Evolutionary conservation across 1,140 invertebrate species (phyloP).

Genomic region (Dendroctonus ponderosae): DNA sequence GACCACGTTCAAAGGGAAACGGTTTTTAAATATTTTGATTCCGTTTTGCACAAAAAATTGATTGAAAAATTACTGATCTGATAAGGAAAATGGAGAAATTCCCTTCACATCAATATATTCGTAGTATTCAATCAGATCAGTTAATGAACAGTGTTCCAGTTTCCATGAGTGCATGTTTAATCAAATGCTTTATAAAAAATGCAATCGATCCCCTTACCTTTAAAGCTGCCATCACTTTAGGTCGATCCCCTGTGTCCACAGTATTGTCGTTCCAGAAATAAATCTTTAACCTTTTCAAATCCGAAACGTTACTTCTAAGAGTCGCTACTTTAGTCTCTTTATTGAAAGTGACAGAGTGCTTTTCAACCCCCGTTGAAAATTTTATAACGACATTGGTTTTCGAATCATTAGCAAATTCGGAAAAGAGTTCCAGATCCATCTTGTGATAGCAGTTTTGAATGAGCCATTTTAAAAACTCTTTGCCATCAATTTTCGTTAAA

Average conservation of each 20-base stretch:
- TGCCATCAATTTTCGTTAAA: conserved; percentile 24
- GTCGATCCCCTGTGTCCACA: background rate
- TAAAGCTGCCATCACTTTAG: conserved; percentile 1
- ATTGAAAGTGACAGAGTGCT: conserved; percentile 24
- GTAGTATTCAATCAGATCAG: too few relatives aligned
- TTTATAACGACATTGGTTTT: conserved; percentile 24
- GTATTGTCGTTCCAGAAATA: conserved; percentile 18
- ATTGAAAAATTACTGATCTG: too few relatives aligned
- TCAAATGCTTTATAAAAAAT: too few relatives aligned
- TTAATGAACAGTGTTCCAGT: too few relatives aligned
- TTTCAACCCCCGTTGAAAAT: conserved; percentile 26
- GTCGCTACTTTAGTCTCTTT: conserved; percentile 12
- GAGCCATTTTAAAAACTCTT: conserved; percentile 22
- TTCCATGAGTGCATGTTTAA: too few relatives aligned
- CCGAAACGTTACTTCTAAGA: conserved; percentile 15
- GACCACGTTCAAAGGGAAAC: too few relatives aligned
- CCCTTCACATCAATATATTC: too few relatives aligned
- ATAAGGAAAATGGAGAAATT: too few relatives aligned
- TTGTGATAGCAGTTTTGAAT: conserved; percentile 36
- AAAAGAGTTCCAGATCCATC: conserved; percentile 30
- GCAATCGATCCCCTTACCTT: background rate
- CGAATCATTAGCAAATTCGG: conserved; percentile 28
- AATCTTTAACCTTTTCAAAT: conserved; percentile 14
- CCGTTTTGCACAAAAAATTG: too few relatives aligned
- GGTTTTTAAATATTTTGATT: too few relatives aligned